Percentiles rank a stretch among this genome's conserved stretches.
These are phyloP conservation scores for Nyctereutes procyonoides DNA, from an alignment of 2,113 vertebrate species.

Conservation along the genomic window DNA sequence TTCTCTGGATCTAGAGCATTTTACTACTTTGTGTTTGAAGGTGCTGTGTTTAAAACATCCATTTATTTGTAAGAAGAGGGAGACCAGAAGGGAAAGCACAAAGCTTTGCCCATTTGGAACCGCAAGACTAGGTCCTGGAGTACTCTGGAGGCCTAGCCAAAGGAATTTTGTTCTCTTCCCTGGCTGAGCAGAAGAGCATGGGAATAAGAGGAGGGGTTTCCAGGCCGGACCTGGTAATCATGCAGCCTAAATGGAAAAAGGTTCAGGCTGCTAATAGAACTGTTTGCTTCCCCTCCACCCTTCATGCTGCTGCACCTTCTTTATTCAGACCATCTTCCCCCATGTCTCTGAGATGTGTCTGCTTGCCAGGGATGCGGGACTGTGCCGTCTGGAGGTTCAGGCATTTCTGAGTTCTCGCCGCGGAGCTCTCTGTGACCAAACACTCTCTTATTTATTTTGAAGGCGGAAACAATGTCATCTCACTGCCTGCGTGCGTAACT, in stretches of 20 bases:
- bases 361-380: background rate
- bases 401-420: background rate
- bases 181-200: background rate
- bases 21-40: background rate
- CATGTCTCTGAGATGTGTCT: background rate
- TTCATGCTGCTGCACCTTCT: background rate
- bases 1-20: background rate
- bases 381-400: background rate
- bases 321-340: background rate
- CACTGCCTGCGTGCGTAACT: slow-evolving; percentile 27
- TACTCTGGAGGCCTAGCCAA: background rate
- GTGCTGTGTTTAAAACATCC: background rate
- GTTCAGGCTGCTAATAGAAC: background rate
- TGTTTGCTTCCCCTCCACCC: background rate
- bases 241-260: background rate
- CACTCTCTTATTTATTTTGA: slow-evolving; percentile 56
- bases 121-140: background rate
- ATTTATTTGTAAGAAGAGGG: background rate
- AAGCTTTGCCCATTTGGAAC: slow-evolving; percentile 12
- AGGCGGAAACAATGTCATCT: slow-evolving; percentile 62
- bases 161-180: slow-evolving; percentile 10
- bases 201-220: background rate
- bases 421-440: slow-evolving; percentile 33
- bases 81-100: background rate
- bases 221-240: background rate